Percentiles rank a stretch among this genome's conserved stretches.
Conservation (phyloP, 2,113 vertebrate genomes). For the Canis aureus region DNA sequence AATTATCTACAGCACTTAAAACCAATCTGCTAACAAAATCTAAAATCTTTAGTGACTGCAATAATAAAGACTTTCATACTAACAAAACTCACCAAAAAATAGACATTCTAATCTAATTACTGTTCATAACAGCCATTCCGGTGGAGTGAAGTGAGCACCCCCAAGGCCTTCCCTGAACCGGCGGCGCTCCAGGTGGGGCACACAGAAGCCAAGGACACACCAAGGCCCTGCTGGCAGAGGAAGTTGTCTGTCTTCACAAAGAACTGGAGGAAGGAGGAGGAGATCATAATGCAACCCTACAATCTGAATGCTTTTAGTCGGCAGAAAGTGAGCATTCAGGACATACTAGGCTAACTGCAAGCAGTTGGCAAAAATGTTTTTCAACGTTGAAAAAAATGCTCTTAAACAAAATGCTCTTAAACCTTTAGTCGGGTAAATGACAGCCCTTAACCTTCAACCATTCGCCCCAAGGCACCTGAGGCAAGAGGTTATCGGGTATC, state of each 20-base stretch:
- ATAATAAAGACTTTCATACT: neutral
- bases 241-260: neutral
- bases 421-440: neutral
- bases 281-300: neutral
- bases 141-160: rapidly evolving
- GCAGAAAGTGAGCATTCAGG: neutral
- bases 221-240: neutral
- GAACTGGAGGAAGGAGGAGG: neutral
- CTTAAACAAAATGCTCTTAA: neutral
- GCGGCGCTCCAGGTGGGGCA: rapidly evolving
- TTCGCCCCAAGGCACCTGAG: neutral
- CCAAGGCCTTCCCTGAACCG: neutral
- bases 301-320: neutral
- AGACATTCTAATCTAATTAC: neutral
- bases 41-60: neutral
- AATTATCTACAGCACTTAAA: neutral
- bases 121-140: neutral
- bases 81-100: neutral
- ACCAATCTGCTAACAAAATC: neutral
- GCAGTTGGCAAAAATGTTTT: neutral
- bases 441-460: neutral
- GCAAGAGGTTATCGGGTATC: neutral
- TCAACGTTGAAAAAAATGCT: neutral
- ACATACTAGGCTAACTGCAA: neutral
- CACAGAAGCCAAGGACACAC: neutral